Evolutionary conservation across 92 coral and sea anemone species (phyloP).

Genomic region (Umimayanthus kanabou): DNA sequence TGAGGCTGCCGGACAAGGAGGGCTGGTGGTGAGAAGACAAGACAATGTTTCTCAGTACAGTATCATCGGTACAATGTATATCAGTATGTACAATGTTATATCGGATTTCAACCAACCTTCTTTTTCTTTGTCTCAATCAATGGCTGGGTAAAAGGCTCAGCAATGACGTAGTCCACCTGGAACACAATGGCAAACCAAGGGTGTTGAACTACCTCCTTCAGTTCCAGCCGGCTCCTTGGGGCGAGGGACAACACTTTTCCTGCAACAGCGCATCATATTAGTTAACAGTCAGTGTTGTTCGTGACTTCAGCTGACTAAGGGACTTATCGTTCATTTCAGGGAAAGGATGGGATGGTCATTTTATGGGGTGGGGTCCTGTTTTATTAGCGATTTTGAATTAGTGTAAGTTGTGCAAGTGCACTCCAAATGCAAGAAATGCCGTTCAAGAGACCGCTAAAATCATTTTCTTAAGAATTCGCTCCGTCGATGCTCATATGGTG

Average conservation of each 20-base stretch:
- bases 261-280: conserved; percentile 7
- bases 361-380: no score
- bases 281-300: not conserved
- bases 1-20: conserved; percentile 87
- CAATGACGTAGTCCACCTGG: conserved; percentile 90
- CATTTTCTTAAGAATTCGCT: no score
- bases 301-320: no score
- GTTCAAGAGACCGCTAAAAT: no score
- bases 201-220: conserved; percentile 84
- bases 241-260: conserved; percentile 86
- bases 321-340: no score
- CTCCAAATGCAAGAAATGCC: no score
- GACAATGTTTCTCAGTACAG: not conserved
- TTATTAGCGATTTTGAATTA: no score
- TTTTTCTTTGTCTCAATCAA: conserved; percentile 81
- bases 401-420: no score
- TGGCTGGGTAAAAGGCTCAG: conserved; percentile 92
- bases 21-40: conserved; percentile 46
- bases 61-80: not conserved
- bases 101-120: conserved; percentile 53
- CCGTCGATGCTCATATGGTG: no score
- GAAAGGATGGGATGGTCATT: no score
- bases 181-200: conserved; percentile 89
- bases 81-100: no score
- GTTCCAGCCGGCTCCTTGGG: conserved; percentile 87